Conservation (phyloP, 2,113 vertebrate species). For the Notothenia rossii region DNA sequence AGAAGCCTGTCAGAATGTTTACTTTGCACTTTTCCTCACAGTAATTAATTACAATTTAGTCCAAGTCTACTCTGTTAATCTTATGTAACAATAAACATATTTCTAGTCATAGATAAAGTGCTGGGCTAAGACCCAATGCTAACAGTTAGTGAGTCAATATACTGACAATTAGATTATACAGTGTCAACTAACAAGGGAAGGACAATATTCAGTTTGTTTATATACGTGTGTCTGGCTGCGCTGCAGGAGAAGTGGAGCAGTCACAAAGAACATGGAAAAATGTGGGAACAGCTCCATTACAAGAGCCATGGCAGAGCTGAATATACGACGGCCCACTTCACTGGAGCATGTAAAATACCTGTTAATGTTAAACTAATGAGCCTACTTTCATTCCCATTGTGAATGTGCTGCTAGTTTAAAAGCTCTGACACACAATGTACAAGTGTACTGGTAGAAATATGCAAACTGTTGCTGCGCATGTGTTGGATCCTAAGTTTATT, state of each 20-base stretch:
- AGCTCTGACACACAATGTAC: constrained; percentile 10
- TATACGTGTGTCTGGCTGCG: constrained; percentile 27
- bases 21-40: constrained; percentile 47
- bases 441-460: constrained; percentile 4
- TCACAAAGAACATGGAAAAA: constrained; percentile 54
- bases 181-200: constrained; percentile 55
- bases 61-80: constrained; percentile 26
- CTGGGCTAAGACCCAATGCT: constrained; percentile 44
- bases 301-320: constrained; percentile 65
- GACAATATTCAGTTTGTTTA: constrained; percentile 51
- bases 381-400: constrained; percentile 80
- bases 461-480: background rate
- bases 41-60: constrained; percentile 41
- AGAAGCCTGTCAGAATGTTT: constrained; percentile 54
- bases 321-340: constrained; percentile 75
- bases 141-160: constrained; percentile 59
- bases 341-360: constrained; percentile 84
- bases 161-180: constrained; percentile 64
- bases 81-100: constrained; percentile 53
- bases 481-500: too few species aligned
- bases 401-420: constrained; percentile 73
- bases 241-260: constrained; percentile 36
- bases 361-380: constrained; percentile 88
- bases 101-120: constrained; percentile 46
- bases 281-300: constrained; percentile 74